Evolutionary conservation across 2,797 vertebrate species (phyloP).

Genomic region (Danio choprae): DNA sequence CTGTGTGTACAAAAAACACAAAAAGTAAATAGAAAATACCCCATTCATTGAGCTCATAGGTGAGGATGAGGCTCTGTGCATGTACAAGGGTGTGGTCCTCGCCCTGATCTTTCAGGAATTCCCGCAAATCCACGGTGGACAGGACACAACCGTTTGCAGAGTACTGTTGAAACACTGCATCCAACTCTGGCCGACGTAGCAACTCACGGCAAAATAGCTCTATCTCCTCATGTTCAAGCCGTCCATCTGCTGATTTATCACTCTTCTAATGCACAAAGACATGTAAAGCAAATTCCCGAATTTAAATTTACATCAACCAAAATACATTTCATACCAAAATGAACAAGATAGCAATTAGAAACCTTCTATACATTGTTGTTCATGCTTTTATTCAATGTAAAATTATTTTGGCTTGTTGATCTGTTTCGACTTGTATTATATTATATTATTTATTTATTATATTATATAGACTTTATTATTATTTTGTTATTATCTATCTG

Average conservation of each 20-base stretch:
- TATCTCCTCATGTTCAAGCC: slow-evolving; percentile 89
- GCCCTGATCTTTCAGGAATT: slow-evolving; percentile 88
- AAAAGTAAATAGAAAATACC: slow-evolving; percentile 72
- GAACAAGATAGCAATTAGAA: neutral
- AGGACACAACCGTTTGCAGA: slow-evolving; percentile 86
- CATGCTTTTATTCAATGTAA: too few relatives aligned
- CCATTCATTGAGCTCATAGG: slow-evolving; percentile 90
- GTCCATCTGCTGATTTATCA: slow-evolving; percentile 85
- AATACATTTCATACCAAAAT: neutral
- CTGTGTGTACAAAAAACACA: neutral
- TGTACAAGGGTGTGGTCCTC: slow-evolving; percentile 82
- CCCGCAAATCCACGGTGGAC: slow-evolving; percentile 85
- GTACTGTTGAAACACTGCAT: slow-evolving; percentile 84
- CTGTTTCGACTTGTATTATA: too few relatives aligned
- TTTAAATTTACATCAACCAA: neutral
- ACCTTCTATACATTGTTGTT: too few relatives aligned
- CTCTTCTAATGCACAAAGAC: slow-evolving; percentile 80
- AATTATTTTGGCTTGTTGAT: too few relatives aligned
- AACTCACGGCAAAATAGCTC: slow-evolving; percentile 90
- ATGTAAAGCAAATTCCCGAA: neutral
- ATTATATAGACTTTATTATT: too few relatives aligned
- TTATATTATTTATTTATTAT: too few relatives aligned
- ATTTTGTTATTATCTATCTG: too few relatives aligned
- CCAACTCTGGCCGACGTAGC: slow-evolving; percentile 88
- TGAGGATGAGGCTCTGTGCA: slow-evolving; percentile 82